Evolutionary conservation across 2,888 invertebrate species (phyloP).

Genomic region (Polia nebulosa): DNA sequence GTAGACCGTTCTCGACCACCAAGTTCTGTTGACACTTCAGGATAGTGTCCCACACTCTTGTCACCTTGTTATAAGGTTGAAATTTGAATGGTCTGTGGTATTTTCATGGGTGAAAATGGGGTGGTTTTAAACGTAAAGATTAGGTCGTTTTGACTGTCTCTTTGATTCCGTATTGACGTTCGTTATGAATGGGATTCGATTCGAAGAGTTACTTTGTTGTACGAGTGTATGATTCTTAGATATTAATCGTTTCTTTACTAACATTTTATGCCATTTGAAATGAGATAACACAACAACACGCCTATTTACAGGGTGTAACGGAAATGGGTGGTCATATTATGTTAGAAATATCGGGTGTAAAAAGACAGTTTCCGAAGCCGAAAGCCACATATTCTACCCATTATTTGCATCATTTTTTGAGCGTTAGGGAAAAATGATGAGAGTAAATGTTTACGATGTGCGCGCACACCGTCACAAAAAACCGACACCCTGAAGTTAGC

Average conservation of each 20-base stretch:
- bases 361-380: too few relatives aligned
- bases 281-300: background rate
- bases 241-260: constrained; percentile 17
- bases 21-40: background rate
- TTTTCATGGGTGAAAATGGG: background rate
- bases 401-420: too few relatives aligned
- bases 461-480: too few relatives aligned
- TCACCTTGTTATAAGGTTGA: background rate
- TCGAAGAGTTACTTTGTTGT: constrained; percentile 2
- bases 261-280: background rate
- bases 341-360: too few relatives aligned
- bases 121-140: constrained; percentile 38
- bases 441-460: too few relatives aligned
- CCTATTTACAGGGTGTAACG: too few relatives aligned
- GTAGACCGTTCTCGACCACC: constrained; percentile 45
- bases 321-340: too few relatives aligned
- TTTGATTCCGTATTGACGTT: constrained; percentile 42
- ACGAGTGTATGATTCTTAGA: background rate
- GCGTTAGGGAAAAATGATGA: too few relatives aligned
- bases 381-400: too few relatives aligned
- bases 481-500: too few relatives aligned
- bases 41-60: background rate
- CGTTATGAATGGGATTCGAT: constrained; percentile 46
- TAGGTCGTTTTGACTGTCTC: constrained; percentile 44
- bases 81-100: background rate